Base-by-base conservation (phyloP, 2,797 vertebrate genomes). In the Sphenodon punctatus region DNA sequence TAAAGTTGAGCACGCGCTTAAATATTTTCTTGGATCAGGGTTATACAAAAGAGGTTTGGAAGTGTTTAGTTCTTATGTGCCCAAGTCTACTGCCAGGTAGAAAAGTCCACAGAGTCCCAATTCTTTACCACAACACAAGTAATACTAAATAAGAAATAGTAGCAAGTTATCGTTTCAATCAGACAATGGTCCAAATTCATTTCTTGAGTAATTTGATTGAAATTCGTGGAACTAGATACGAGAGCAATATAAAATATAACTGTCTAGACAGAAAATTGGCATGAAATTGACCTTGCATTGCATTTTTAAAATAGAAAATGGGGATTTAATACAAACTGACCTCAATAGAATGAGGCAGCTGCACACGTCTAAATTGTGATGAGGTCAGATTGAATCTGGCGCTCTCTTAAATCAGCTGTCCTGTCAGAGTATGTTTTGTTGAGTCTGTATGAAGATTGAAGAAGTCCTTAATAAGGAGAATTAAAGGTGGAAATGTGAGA, bases 391-490 rank as follows among this genome's bases (percentile, higher is more conserved):
- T 75, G 63, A 75, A 67, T 58, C 15, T 15, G 22, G 41, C 45
- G 42, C 23, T 45, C 30, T 4, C n/a, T n/a, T 39, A 12, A 72
- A 20, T 36, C 61, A 45, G 55, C 38, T 75, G 51, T 41, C 56
- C 27, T 69, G 41, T 15, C 14, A 63, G 23, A 59, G 19, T 42
- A 53, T n/a, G 30, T 34, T 55, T 67, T 19, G 7, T 2, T 12
- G 25, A 14, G 59, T 42, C 8, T 9, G 2, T 12, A 51, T 71
- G 23, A 61, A 30, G 23, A n/a, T n/a, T n/a, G n/a, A n/a, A n/a
- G n/a, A n/a, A n/a, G n/a, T 16, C 38, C 43, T 77, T 68, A 67
- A 78, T 66, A 74, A 82, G 76, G 74, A 82, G 88, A 74, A 78
- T 66, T 49, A 67, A 82, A 89, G 68, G 67, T 76, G 45, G 51